phyloP scores from a whole-genome alignment of 2,113 vertebrate genomes.

The Phalacrocorax pelagicus region DNA sequence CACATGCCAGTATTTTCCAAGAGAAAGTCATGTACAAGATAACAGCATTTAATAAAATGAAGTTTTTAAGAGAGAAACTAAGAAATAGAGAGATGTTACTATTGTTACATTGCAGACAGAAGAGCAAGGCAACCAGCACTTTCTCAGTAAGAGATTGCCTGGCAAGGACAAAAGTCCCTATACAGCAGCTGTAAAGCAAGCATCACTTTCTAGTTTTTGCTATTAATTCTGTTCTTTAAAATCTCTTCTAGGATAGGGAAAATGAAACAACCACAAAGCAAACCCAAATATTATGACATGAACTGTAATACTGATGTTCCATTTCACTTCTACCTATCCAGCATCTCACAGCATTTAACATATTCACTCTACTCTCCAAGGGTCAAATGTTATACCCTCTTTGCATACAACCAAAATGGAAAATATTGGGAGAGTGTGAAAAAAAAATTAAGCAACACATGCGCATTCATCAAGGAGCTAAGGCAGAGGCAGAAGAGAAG shows the following conservation, averaged over 20 bases:
- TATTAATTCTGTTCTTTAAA: background rate
- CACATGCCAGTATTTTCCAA: conserved; percentile 27
- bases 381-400: background rate
- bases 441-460: background rate
- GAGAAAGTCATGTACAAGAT: background rate
- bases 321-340: background rate
- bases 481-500: background rate
- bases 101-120: background rate
- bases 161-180: background rate
- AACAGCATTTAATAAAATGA: conserved; percentile 57
- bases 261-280: background rate
- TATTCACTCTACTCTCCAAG: background rate
- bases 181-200: background rate
- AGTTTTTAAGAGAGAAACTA: conserved; percentile 42
- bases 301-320: background rate
- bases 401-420: background rate
- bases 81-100: background rate
- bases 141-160: background rate
- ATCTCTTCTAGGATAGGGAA: background rate
- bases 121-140: background rate
- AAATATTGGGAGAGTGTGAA: background rate
- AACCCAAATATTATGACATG: background rate
- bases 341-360: background rate
- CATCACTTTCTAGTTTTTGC: background rate
- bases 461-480: background rate